phyloP scores from a whole-genome alignment of 1,140 invertebrate genomes.

The Eriosoma lanigerum region DNA sequence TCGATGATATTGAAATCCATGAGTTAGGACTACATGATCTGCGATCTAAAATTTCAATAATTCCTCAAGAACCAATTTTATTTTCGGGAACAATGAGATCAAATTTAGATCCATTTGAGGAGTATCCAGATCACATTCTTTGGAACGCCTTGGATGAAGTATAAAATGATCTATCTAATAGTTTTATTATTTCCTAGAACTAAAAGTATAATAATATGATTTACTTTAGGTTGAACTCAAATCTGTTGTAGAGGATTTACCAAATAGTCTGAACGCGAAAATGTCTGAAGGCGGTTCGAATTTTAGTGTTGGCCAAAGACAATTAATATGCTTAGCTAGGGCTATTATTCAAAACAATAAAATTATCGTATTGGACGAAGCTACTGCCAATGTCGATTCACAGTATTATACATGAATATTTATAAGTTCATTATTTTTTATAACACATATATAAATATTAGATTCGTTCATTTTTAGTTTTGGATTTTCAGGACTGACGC shows the following conservation, averaged over 20 bases:
- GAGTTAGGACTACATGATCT: slow-evolving; percentile 65
- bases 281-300: slow-evolving; percentile 67
- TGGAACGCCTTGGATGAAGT: slow-evolving; percentile 68
- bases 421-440: neutral
- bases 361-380: slow-evolving; percentile 78
- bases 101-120: slow-evolving; percentile 70
- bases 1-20: slow-evolving; percentile 67
- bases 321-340: slow-evolving; percentile 76
- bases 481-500: slow-evolving; percentile 66
- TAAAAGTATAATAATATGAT: neutral
- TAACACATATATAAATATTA: neutral
- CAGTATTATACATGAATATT: slow-evolving; percentile 57
- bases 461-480: neutral
- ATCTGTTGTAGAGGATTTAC: slow-evolving; percentile 54
- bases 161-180: no score
- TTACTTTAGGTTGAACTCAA: slow-evolving; percentile 55
- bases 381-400: slow-evolving; percentile 75
- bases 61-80: slow-evolving; percentile 72
- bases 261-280: slow-evolving; percentile 54
- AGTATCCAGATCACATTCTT: slow-evolving; percentile 64
- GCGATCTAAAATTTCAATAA: slow-evolving; percentile 70
- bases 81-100: slow-evolving; percentile 66
- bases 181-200: no score
- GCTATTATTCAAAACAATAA: slow-evolving; percentile 74
- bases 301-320: slow-evolving; percentile 77